These are phyloP conservation scores for Platalea minor DNA, from an alignment of 2,797 vertebrate genomes.

Conservation along the genomic window DNA sequence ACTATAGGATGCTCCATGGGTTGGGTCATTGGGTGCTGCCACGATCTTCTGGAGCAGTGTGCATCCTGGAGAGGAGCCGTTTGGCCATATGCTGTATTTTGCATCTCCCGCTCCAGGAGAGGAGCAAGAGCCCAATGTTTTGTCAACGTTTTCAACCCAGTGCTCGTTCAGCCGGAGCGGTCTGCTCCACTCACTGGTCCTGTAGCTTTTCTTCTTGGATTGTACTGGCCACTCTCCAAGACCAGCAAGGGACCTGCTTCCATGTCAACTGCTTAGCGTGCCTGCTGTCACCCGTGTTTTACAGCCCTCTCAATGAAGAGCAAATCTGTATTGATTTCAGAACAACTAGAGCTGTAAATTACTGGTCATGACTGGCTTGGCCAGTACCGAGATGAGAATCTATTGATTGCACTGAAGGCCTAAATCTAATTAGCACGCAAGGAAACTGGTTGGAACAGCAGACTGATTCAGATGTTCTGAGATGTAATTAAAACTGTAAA, in stretches of 20 bases:
- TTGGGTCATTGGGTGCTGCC: neutral
- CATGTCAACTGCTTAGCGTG: neutral
- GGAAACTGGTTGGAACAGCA: neutral
- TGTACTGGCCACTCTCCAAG: neutral
- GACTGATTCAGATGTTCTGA: neutral
- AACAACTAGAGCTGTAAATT: slow-evolving; percentile 75
- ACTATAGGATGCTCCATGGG: neutral
- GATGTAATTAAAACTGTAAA: neutral
- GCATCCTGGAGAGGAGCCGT: neutral
- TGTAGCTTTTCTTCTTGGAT: neutral
- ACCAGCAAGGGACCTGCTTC: neutral
- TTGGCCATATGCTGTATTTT: neutral
- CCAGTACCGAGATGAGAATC: slow-evolving; percentile 66
- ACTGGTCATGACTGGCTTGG: slow-evolving; percentile 69
- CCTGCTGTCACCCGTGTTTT: slow-evolving; percentile 56
- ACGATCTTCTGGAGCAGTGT: fast-evolving
- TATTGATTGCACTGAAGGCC: slow-evolving; percentile 55
- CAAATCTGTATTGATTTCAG: slow-evolving; percentile 81
- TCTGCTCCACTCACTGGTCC: neutral
- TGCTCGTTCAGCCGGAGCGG: neutral
- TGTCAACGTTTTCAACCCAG: neutral
- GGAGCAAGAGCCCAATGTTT: neutral
- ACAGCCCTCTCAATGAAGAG: slow-evolving; percentile 61
- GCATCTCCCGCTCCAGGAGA: neutral
- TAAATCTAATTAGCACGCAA: slow-evolving; percentile 46